Conservation (phyloP, 2,888 invertebrate genomes). For the Pardosa pseudoannulata region DNA sequence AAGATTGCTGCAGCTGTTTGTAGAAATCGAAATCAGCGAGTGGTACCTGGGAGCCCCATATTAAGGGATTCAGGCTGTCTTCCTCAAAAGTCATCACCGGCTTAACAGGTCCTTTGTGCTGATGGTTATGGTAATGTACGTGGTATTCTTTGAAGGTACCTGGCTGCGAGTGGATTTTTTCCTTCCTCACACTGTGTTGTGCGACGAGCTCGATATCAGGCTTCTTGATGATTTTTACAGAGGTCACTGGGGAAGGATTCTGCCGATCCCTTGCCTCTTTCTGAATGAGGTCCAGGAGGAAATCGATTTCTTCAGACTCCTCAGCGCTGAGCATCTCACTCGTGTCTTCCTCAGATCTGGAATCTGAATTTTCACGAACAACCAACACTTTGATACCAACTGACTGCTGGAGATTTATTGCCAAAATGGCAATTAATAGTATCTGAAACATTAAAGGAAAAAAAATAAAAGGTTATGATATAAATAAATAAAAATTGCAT, state of each 20-base stretch:
- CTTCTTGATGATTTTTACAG: background rate
- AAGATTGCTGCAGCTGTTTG: background rate
- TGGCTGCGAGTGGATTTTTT: conserved; percentile 9
- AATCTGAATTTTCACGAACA: conserved; percentile 26
- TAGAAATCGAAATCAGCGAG: conserved; percentile 28
- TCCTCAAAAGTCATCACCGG: conserved; percentile 23
- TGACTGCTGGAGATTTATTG: background rate
- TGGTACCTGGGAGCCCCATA: conserved; percentile 3
- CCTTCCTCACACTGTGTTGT: conserved; percentile 26
- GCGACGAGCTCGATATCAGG: background rate
- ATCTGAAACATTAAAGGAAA: too few species aligned
- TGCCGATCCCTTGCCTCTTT: conserved; percentile 10
- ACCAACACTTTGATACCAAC: conserved; percentile 39
- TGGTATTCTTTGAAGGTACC: conserved; percentile 49
- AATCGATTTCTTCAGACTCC: conserved; percentile 56
- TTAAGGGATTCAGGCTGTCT: conserved; percentile 23
- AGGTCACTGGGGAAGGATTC: background rate
- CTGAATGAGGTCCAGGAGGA: conserved; percentile 49
- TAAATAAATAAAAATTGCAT: too few species aligned
- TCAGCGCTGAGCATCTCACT: conserved; percentile 10
- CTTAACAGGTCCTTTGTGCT: conserved; percentile 26
- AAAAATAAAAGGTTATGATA: too few species aligned
- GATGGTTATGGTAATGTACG: conserved; percentile 59
- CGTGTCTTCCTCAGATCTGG: conserved; percentile 34
- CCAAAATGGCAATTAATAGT: background rate